Evolutionary conservation across 2,113 vertebrate species (phyloP).

Genomic region (Pandion haliaetus): DNA sequence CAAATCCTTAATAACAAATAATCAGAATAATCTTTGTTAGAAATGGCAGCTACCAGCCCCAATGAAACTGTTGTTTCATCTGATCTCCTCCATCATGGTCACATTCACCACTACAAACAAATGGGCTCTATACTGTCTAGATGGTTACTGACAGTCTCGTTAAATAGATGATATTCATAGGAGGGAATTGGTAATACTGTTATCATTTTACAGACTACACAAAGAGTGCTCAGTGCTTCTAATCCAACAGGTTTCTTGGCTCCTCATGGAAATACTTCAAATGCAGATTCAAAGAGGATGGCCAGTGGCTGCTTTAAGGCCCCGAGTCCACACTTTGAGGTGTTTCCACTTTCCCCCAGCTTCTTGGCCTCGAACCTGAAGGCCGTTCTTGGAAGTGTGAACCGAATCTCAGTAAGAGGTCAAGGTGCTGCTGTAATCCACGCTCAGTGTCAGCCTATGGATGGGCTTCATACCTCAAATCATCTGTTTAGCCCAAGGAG

Average conservation of each 20-base stretch:
- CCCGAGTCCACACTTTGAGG: not conserved
- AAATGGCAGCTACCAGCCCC: not conserved
- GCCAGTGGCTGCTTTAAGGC: not conserved
- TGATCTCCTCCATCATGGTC: not conserved
- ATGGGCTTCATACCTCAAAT: not conserved
- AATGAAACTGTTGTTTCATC: not conserved
- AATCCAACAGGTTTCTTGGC: not conserved
- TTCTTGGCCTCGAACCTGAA: not conserved
- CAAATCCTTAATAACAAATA: not conserved
- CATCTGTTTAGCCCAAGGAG: not conserved
- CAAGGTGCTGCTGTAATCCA: not conserved
- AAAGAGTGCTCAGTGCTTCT: not conserved
- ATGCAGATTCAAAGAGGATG: not conserved
- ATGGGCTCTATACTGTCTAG: not conserved
- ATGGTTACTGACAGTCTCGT: not conserved
- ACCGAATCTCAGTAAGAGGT: rapidly evolving
- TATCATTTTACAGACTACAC: not conserved
- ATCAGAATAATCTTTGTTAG: not conserved
- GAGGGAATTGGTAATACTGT: not conserved
- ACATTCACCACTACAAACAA: not conserved
- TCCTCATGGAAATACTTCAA: not conserved
- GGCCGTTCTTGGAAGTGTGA: not conserved
- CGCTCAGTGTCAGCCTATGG: rapidly evolving
- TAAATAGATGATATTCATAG: not conserved
- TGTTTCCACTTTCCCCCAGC: not conserved